These are phyloP conservation scores for Drosophila lowei DNA, from an alignment of 1,140 invertebrate species.

Conservation along the genomic window DNA sequence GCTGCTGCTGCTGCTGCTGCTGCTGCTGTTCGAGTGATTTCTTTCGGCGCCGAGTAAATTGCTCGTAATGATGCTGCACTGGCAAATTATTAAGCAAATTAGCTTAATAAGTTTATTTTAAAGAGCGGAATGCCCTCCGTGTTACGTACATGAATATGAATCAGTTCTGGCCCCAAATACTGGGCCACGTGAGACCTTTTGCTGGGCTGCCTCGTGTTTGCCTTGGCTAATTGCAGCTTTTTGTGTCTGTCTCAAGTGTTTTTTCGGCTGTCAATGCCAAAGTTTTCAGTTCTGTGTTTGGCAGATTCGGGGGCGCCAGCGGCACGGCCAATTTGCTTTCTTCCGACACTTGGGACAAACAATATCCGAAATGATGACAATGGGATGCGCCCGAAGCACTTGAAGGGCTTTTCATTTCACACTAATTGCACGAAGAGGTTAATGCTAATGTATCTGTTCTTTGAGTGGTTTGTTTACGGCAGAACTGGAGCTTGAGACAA, in stretches of 20 bases:
- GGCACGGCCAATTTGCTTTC: constrained; percentile 37
- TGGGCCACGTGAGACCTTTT: too few species aligned
- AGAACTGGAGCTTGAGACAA: background rate
- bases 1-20: constrained; percentile 47
- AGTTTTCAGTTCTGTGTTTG: constrained; percentile 40
- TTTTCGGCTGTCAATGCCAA: constrained; percentile 39
- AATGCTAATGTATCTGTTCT: constrained; percentile 23
- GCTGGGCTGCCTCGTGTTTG: constrained; percentile 23
- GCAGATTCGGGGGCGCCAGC: background rate
- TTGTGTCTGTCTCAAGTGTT: constrained; percentile 48
- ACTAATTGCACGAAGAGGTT: constrained; percentile 44
- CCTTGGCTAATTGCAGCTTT: constrained; percentile 51
- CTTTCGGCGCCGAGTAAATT: constrained; percentile 31
- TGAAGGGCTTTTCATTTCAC: constrained; percentile 34
- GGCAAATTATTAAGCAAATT: constrained; percentile 51
- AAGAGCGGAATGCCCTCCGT: constrained; percentile 32
- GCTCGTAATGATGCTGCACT: constrained; percentile 45
- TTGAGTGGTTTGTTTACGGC: constrained; percentile 1
- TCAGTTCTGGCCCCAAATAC: too few species aligned
- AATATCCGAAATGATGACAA: constrained; percentile 40
- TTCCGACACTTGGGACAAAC: constrained; percentile 50
- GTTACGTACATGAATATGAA: constrained; percentile 2
- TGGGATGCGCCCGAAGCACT: constrained; percentile 16
- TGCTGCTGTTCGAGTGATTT: constrained; percentile 21
- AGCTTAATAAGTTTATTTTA: constrained; percentile 60